Evolutionary conservation across 1,140 invertebrate genomes (phyloP).

Genomic region (Calosoma granatense): DNA sequence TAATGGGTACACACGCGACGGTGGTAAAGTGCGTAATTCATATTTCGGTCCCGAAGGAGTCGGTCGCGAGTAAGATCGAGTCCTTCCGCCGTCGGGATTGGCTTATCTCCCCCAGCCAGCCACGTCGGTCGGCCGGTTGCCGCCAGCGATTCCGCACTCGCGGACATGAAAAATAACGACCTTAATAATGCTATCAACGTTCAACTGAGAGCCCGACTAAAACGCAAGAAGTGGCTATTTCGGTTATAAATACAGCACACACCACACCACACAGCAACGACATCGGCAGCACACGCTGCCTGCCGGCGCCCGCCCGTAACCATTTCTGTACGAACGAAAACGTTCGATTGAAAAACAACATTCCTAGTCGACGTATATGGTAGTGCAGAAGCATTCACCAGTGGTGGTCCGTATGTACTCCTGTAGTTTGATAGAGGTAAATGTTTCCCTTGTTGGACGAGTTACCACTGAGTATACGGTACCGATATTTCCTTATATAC

Average conservation of each 20-base stretch:
- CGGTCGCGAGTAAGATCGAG: neutral
- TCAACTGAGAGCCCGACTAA: slow-evolving; percentile 20
- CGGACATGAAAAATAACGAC: slow-evolving; percentile 30
- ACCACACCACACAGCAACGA: too few relatives aligned
- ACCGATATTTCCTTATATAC: too few relatives aligned
- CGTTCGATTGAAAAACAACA: slow-evolving; percentile 5
- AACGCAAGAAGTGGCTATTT: slow-evolving; percentile 25
- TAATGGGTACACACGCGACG: slow-evolving; percentile 7
- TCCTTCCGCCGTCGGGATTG: slow-evolving; percentile 20
- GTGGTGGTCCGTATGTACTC: too few relatives aligned
- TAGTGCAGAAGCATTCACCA: too few relatives aligned
- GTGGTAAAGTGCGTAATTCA: slow-evolving; percentile 23
- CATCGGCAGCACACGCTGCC: neutral
- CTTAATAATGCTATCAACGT: slow-evolving; percentile 29
- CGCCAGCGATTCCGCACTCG: slow-evolving; percentile 16
- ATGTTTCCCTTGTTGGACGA: too few relatives aligned
- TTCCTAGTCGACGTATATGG: too few relatives aligned
- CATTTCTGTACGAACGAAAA: slow-evolving; percentile 4
- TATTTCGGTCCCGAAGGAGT: slow-evolving; percentile 19
- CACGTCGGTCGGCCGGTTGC: slow-evolving; percentile 17
- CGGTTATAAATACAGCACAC: slow-evolving; percentile 12
- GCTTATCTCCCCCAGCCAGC: slow-evolving; percentile 28
- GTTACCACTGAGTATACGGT: too few relatives aligned
- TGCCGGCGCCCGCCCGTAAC: neutral
- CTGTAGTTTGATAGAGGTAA: too few relatives aligned